phyloP scores from a whole-genome alignment of 2,113 vertebrate genomes.

The Phasianus colchicus region DNA sequence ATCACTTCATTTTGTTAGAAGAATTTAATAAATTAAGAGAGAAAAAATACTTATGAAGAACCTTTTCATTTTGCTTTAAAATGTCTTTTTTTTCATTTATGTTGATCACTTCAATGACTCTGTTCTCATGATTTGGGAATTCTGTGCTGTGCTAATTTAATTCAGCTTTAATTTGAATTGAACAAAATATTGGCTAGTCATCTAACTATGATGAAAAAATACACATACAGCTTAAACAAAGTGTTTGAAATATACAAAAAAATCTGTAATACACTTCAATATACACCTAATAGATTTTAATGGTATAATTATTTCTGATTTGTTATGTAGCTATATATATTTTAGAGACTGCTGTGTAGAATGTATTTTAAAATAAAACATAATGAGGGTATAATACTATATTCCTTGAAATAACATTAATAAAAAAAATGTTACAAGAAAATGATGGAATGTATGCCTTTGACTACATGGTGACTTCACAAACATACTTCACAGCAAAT shows the following conservation, averaged over 20 bases:
- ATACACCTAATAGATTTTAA: slow-evolving; percentile 8
- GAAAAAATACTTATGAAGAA: background rate
- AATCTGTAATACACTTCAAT: slow-evolving; percentile 20
- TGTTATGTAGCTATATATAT: background rate
- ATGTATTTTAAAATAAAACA: background rate
- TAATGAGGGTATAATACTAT: background rate
- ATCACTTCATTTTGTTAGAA: slow-evolving; percentile 29
- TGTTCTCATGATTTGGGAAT: background rate
- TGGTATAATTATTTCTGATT: slow-evolving; percentile 16
- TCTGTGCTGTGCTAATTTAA: slow-evolving; percentile 7
- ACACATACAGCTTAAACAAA: background rate
- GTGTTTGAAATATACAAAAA: background rate
- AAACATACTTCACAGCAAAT: slow-evolving; percentile 49
- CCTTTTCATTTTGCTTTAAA: slow-evolving; percentile 8
- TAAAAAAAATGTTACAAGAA: slow-evolving; percentile 20
- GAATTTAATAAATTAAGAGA: background rate
- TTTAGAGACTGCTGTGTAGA: background rate
- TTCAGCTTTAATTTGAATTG: slow-evolving; percentile 32
- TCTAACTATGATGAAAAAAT: slow-evolving; percentile 20
- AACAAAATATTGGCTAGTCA: background rate
- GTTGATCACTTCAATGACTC: slow-evolving; percentile 5
- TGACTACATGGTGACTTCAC: slow-evolving; percentile 38
- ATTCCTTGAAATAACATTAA: slow-evolving; percentile 16
- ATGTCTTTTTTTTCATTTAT: background rate
- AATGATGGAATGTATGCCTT: slow-evolving; percentile 30